Conservation (phyloP, 2,888 invertebrate genomes). For the Eulithis testata region DNA sequence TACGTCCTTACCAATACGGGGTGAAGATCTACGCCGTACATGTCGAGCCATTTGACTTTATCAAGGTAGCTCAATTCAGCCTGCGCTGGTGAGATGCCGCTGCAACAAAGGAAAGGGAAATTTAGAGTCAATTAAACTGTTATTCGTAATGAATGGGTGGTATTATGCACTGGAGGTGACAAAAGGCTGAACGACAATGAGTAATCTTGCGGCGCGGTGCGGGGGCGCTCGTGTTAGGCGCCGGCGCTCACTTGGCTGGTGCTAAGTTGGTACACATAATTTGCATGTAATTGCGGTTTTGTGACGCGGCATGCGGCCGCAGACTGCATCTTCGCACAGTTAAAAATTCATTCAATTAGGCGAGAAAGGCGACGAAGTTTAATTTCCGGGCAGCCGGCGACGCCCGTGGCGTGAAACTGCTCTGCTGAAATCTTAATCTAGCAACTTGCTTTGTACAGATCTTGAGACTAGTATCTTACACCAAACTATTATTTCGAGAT, state of each 20-base stretch:
- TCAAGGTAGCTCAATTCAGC: constrained; percentile 98
- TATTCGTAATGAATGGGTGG: constrained; percentile 62
- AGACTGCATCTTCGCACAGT: constrained; percentile 78
- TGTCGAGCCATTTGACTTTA: constrained; percentile 99
- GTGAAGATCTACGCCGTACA: constrained; percentile 99
- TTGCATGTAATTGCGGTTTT: constrained; percentile 81
- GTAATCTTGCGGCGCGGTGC: constrained; percentile 54
- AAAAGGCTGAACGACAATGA: constrained; percentile 66
- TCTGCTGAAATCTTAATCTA: constrained; percentile 69
- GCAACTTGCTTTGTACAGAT: constrained; percentile 57
- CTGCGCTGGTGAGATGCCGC: constrained; percentile 94
- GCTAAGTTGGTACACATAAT: constrained; percentile 78
- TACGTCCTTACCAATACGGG: constrained; percentile 92
- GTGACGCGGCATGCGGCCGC: constrained; percentile 61
- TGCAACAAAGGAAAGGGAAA: constrained; percentile 67
- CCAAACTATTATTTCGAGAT: constrained; percentile 2
- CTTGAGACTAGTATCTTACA: constrained; percentile 14
- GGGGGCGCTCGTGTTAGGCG: constrained; percentile 49
- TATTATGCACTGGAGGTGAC: constrained; percentile 57
- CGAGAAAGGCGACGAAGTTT: constrained; percentile 73
- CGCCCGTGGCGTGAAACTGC: constrained; percentile 66
- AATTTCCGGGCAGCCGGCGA: constrained; percentile 69
- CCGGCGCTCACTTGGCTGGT: constrained; percentile 55
- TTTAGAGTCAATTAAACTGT: constrained; percentile 60
- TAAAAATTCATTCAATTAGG: constrained; percentile 82